Base-by-base conservation (phyloP, 2,113 vertebrate genomes). In the Tragelaphus strepsiceros region DNA sequence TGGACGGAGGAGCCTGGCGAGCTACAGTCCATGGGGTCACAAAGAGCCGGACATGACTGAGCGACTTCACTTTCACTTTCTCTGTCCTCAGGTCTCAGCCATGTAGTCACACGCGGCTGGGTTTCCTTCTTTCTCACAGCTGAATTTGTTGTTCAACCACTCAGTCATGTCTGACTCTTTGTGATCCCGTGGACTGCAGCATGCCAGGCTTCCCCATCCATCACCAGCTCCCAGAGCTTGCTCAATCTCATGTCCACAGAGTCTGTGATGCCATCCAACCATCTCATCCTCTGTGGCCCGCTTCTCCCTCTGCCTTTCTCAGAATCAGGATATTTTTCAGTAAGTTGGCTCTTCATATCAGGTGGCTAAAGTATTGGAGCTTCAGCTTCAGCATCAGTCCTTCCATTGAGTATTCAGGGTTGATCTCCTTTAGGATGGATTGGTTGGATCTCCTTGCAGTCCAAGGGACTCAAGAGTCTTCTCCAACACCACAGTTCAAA, bases 61-160 rank as follows among this genome's bases (percentile, higher is more conserved):
- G n/a, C 0, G 4, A 6, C 64, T 71, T 35, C 58, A 12, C 24
- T 12, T 26, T 59, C 58, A 35, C n/a, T 11, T 11, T 22, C 4
- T 30, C 59, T 61, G 26, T 92, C 81, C 43, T 32, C 84, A 3
- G 16, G 56, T 26, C 15, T 61, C 83, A 8, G 22, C 24, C 22
- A 5, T 3, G 7, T 7, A 16, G 12, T 53, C 67, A 7, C 32
- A 7, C 1, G 2, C 1, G 0, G 17, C 53, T 7, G 12, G 5
- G 11, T 8, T 15, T 35, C 56, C 67, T 12, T 43, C 46, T 35
- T 78, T 21, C 24, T 30, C 7, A 3, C 0, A 1, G 16, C 54
- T 10, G 64, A 49, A 0, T 77, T 14, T 26, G 6, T 26, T 26
- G 11, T 77, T 43, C 71, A 26, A 0, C 43, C 35, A 26, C 35